Base-by-base conservation (phyloP, 2,797 vertebrate species). In the Oreochromis grahami region DNA sequence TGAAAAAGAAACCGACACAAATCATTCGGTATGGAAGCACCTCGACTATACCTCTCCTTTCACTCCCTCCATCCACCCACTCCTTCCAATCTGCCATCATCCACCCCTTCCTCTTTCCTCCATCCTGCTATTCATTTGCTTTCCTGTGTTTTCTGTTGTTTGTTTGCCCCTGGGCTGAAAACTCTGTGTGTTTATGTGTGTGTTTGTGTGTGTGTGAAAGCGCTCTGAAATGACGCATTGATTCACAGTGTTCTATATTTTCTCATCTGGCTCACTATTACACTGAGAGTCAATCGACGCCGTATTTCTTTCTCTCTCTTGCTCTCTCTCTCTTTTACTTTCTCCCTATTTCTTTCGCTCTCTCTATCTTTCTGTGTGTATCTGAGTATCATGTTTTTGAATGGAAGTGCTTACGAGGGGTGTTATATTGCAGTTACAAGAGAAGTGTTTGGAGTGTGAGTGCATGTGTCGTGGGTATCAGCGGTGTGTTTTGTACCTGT, bases 201-300 rank as follows among this genome's bases (percentile, higher is more conserved):
- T 68, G 78, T 79, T 43, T 85, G 80, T 89, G 87, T 84, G 84
- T 89, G 88, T 88, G 84, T 84, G 88, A 86, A 92, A 86, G 88
- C 32, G 32, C 91, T 92, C 90, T 91, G 91, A 95, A 95, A 96
- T 95, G 91, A 95, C 79, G 89, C 94, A 95, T 96, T 92, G 95
- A 96, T 95, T 95, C 91, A 89, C 87, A 84, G 88, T 88, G 88
- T 92, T 94, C 90, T 91, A 94, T 93, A 92, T 95, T 94, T 95
- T 95, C 93, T 93, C 93, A 93, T 95, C 93, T 94, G 92, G 92
- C 92, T 94, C 91, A 92, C 90, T 92, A 93, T 94, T 93, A 94
- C 91, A 94, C 87, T 87, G 91, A 86, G 79, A 94, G 93, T 94
- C 94, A 93, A 93, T 94, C 72, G 87, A 90, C 88, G 74, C 83